Base-by-base conservation (phyloP, 2,797 vertebrate species). In the Pseudomugil tenellus region DNA sequence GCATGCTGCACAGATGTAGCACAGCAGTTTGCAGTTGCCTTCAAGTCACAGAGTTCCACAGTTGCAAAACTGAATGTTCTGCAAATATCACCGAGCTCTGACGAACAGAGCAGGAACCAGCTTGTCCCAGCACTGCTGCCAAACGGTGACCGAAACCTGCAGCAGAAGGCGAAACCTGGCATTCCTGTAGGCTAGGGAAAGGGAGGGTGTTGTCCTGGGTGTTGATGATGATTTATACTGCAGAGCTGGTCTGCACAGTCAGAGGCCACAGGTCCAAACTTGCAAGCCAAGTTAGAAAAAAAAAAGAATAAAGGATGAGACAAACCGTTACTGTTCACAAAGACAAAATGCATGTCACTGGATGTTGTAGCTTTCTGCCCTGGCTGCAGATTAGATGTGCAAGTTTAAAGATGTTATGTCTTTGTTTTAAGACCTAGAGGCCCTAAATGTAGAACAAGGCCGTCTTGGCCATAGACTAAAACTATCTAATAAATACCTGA, bases 111-210 rank as follows among this genome's bases (percentile, higher is more conserved):
- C 94, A 95, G 92, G 94, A 94, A 91, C 70, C 81, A 86, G 93
- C 94, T 92, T 91, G 94, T 84, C 87, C 83, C 59, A 72, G 81
- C 29, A 6, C 17, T 48, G 35, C 63, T 91, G 91, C 82, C 91
- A 92, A 92, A 88, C 80, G 67, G 90, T 70, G 87, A 94, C 92
- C 92, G 94, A 94, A 95, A 95, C 94, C 85, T 85, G 91, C 82
- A 89, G 74, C 74, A 86, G 81, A 85, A 94, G 90, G 83, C 92
- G 93, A 95, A 95, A 95, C 94, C 89, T 92, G 93, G 93, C 93
- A 93, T 76, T 86, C 88, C 79, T 80, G 76, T 75, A 77, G 79
- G 78, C 79, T 63, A 73, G 77, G 74, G 78, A 76, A 83, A 86
- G 81, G 80, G 83, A 88, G 91, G 92, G 90, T 89, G 91, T 89